Conservation (phyloP, 2,888 invertebrate genomes). For the Rhorus exstirpatorius region DNA sequence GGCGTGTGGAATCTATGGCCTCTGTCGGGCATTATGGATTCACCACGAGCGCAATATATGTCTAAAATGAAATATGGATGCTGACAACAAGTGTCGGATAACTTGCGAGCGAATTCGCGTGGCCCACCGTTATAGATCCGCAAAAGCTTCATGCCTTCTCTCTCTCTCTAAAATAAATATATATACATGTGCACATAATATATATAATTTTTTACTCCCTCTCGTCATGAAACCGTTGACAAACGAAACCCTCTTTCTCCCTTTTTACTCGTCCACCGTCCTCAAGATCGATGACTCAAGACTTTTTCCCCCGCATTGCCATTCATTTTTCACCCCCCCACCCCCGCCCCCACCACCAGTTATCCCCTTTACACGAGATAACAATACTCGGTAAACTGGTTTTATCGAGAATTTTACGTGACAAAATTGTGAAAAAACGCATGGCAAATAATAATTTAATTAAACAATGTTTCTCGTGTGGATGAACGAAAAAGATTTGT, state of each 20-base stretch:
- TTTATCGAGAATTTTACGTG: slow-evolving; percentile 39
- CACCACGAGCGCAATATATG: slow-evolving; percentile 72
- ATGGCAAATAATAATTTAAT: slow-evolving; percentile 18
- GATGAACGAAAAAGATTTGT: slow-evolving; percentile 4
- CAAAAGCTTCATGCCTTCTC: slow-evolving; percentile 19
- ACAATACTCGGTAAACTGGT: slow-evolving; percentile 24
- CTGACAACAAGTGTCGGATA: slow-evolving; percentile 77
- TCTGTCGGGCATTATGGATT: slow-evolving; percentile 70
- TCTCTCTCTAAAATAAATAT: background rate
- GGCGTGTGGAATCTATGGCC: slow-evolving; percentile 52
- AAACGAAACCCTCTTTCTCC: slow-evolving; percentile 46
- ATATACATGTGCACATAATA: background rate
- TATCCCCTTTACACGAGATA: slow-evolving; percentile 36
- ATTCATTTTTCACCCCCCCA: slow-evolving; percentile 62
- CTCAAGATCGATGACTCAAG: slow-evolving; percentile 75
- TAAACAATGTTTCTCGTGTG: slow-evolving; percentile 19
- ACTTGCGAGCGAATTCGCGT: slow-evolving; percentile 64
- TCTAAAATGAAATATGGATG: slow-evolving; percentile 76
- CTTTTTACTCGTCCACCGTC: slow-evolving; percentile 35
- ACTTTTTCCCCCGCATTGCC: slow-evolving; percentile 66
- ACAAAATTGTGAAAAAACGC: slow-evolving; percentile 22
- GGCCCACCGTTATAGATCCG: slow-evolving; percentile 38
- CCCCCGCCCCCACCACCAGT: slow-evolving; percentile 20
- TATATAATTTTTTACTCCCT: slow-evolving; percentile 29
- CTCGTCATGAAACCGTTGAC: slow-evolving; percentile 47